These are phyloP conservation scores for Apamea sordens DNA, from an alignment of 2,888 invertebrate genomes.

Conservation along the genomic window DNA sequence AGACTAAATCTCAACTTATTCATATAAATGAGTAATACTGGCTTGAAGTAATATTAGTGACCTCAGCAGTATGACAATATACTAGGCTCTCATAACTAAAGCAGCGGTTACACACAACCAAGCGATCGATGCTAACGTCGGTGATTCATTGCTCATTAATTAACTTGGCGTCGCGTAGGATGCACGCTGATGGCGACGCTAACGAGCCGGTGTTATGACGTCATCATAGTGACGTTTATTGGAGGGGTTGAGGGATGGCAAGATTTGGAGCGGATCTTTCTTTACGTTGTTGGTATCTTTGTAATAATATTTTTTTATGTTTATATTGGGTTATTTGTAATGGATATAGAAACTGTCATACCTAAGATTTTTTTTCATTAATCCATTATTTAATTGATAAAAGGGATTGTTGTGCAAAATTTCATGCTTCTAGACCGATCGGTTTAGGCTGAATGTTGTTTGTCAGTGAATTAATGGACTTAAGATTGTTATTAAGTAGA, in stretches of 20 bases:
- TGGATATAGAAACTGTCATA: not conserved
- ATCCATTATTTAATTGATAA: no score
- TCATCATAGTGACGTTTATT: conserved; percentile 59
- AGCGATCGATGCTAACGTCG: conserved; percentile 45
- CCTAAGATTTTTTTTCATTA: not conserved
- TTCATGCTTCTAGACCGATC: no score
- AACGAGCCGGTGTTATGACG: conserved; percentile 56
- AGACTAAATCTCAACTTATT: not conserved
- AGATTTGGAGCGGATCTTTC: conserved; percentile 24
- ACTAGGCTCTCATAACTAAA: conserved; percentile 50
- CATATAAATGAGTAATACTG: no score
- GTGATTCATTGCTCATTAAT: conserved; percentile 63
- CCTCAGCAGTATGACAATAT: not conserved
- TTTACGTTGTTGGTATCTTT: conserved; percentile 5
- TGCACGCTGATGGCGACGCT: conserved; percentile 51
- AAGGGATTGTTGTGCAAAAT: not conserved
- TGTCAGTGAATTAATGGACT: no score
- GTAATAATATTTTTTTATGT: not conserved
- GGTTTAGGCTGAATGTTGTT: no score
- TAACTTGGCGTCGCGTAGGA: conserved; percentile 53
- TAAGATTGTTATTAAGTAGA: not conserved
- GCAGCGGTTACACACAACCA: conserved; percentile 38
- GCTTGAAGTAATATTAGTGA: not conserved
- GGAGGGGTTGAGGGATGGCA: conserved; percentile 45
- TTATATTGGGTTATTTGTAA: not conserved